These are phyloP conservation scores for Lepetodrilus schrolli DNA, from an alignment of 2,888 invertebrate species.

Conservation along the genomic window DNA sequence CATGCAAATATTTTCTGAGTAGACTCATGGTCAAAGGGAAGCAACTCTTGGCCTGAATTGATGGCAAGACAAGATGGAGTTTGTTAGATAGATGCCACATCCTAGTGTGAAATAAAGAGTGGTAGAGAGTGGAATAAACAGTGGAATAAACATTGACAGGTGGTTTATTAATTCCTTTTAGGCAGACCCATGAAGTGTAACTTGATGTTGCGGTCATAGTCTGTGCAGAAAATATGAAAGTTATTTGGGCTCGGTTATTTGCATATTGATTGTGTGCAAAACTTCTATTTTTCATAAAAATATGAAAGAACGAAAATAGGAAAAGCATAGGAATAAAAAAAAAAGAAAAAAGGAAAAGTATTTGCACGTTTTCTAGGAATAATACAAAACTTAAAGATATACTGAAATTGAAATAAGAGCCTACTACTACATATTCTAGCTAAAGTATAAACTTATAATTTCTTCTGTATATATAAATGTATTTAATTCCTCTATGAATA, in stretches of 20 bases:
- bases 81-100: background rate
- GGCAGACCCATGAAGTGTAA: background rate
- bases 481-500: no score
- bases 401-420: no score
- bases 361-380: no score
- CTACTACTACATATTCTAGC: no score
- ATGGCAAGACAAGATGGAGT: background rate
- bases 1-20: no score
- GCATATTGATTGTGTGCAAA: background rate
- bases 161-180: background rate
- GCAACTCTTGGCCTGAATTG: background rate
- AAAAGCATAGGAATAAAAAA: no score
- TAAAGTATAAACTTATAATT: no score
- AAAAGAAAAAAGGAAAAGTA: no score
- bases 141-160: background rate
- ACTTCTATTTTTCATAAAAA: no score
- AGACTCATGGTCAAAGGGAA: background rate
- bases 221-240: background rate
- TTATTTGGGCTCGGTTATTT: background rate
- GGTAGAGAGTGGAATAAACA: background rate
- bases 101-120: background rate
- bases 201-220: background rate
- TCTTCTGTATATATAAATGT: no score
- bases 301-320: no score
- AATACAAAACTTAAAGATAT: no score